Conservation (phyloP, 2,888 invertebrate species). For the Microchrysa polita region DNA sequence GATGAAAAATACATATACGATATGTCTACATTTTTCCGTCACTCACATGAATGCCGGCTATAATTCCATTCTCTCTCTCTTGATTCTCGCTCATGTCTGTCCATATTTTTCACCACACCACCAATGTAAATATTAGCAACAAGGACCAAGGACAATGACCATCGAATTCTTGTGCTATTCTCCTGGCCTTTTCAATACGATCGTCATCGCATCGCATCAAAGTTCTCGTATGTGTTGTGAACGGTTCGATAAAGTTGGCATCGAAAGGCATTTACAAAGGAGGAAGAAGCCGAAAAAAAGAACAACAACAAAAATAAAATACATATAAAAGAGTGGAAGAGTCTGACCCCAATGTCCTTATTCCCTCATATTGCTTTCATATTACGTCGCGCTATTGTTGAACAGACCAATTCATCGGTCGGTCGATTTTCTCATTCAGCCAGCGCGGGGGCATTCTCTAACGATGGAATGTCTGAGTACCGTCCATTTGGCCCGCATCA, state of each 20-base stretch:
- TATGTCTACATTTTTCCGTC: not conserved
- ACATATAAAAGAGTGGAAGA: no score
- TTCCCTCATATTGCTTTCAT: constrained; percentile 23
- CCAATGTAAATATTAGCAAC: constrained; percentile 38
- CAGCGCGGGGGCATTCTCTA: constrained; percentile 29
- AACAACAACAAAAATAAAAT: constrained; percentile 15
- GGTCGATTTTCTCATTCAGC: constrained; percentile 38
- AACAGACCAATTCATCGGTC: constrained; percentile 34
- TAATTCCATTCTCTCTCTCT: constrained; percentile 22
- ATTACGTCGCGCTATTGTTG: constrained; percentile 40
- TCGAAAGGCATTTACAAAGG: not conserved
- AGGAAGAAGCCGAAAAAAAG: no score
- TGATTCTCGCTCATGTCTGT: not conserved
- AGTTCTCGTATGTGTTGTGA: constrained; percentile 35
- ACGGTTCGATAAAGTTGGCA: constrained; percentile 33
- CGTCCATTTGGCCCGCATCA: constrained; percentile 42
- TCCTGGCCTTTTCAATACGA: constrained; percentile 3
- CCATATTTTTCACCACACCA: constrained; percentile 29
- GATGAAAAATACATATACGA: no score
- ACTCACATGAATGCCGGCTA: constrained; percentile 31
- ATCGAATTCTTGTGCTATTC: constrained; percentile 1
- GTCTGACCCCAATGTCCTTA: constrained; percentile 6
- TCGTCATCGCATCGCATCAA: constrained; percentile 28
- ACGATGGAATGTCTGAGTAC: constrained; percentile 42
- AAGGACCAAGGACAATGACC: constrained; percentile 37